Conservation (phyloP, 2,888 invertebrate genomes). For the Magallana nippona region DNA sequence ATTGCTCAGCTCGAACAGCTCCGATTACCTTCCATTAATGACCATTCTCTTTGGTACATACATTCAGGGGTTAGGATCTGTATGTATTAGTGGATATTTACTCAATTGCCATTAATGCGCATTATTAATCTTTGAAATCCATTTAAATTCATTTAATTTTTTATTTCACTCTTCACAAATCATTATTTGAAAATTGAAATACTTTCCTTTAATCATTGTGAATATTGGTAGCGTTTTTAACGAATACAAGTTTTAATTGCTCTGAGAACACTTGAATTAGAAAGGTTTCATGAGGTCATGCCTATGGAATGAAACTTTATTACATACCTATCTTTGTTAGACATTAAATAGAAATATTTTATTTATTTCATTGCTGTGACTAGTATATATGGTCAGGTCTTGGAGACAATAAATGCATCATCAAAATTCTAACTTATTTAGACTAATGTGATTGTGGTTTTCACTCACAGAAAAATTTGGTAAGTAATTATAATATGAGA, state of each 20-base stretch:
- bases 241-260: neutral
- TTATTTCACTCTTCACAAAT: slow-evolving; percentile 10
- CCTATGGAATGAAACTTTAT: neutral
- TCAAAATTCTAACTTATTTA: no score
- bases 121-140: slow-evolving; percentile 31
- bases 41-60: neutral
- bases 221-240: neutral
- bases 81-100: slow-evolving; percentile 12
- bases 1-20: slow-evolving; percentile 32
- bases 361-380: neutral
- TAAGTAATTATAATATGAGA: no score
- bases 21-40: slow-evolving; percentile 1
- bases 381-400: neutral
- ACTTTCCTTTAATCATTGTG: slow-evolving; percentile 20
- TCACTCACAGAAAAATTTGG: no score
- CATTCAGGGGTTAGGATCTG: neutral
- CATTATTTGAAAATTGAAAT: slow-evolving; percentile 27
- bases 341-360: neutral
- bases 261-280: slow-evolving; percentile 2
- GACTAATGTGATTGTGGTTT: no score
- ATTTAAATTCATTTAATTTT: slow-evolving; percentile 24
- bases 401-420: no score
- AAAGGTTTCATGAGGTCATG: neutral
- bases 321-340: neutral
- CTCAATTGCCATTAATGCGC: slow-evolving; percentile 25